These are phyloP conservation scores for Macrophya annulata DNA, from an alignment of 2,888 invertebrate species.

Conservation along the genomic window DNA sequence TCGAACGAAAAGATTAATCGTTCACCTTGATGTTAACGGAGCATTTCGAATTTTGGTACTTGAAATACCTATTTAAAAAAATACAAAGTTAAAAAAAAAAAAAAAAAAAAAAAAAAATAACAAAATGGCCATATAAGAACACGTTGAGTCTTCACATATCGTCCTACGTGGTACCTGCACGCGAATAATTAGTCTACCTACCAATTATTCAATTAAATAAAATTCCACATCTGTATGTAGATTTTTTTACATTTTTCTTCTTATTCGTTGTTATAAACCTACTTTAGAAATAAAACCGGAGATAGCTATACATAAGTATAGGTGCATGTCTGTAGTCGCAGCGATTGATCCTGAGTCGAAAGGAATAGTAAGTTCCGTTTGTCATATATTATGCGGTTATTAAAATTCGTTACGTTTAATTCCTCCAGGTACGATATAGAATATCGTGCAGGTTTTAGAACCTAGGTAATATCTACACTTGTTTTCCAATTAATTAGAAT, in stretches of 20 bases:
- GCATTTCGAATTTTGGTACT: neutral
- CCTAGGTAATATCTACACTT: neutral
- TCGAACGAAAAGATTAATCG: constrained; percentile 7
- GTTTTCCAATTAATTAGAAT: constrained; percentile 40
- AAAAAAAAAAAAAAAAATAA: neutral
- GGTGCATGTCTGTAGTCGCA: neutral
- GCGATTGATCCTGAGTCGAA: neutral
- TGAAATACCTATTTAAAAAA: neutral
- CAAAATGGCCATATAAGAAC: no score
- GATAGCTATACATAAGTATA: neutral
- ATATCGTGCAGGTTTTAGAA: neutral
- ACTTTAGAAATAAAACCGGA: neutral
- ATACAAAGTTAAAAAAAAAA: neutral
- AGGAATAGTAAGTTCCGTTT: neutral
- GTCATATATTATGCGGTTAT: neutral
- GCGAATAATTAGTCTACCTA: neutral
- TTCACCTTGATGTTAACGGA: constrained; percentile 31
- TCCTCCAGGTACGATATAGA: neutral
- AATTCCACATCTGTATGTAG: neutral
- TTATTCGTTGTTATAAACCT: neutral
- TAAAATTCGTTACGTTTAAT: neutral
- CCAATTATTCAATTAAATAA: no score
- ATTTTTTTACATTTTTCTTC: neutral
- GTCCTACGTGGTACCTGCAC: no score
- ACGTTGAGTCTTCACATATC: no score